Conservation (phyloP, 2,797 vertebrate genomes). For the Clarias fuscus region DNA sequence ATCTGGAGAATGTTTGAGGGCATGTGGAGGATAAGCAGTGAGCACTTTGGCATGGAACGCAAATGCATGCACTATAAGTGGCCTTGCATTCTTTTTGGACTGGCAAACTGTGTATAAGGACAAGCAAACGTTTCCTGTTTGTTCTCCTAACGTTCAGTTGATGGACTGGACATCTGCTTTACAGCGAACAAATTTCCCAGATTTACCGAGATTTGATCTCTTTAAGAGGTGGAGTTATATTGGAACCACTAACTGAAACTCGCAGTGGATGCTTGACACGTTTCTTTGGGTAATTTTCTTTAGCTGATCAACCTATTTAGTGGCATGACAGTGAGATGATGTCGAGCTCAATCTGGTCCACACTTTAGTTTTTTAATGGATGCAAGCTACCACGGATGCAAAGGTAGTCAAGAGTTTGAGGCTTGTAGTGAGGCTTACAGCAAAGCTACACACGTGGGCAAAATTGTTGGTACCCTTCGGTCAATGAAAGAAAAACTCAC, state of each 20-base stretch:
- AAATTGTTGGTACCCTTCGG: too few relatives aligned
- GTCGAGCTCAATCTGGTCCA: slow-evolving; percentile 59
- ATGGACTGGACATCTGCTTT: background rate
- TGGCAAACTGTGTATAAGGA: background rate
- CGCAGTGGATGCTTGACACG: slow-evolving; percentile 36
- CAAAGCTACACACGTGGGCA: too few relatives aligned
- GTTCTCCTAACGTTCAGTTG: background rate
- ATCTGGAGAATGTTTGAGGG: slow-evolving; percentile 78
- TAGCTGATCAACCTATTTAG: background rate
- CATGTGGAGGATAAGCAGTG: slow-evolving; percentile 68
- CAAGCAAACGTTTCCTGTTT: background rate
- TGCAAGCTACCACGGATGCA: slow-evolving; percentile 88
- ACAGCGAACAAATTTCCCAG: slow-evolving; percentile 49
- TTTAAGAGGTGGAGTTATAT: slow-evolving; percentile 1
- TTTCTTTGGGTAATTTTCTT: background rate
- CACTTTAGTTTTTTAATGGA: slow-evolving; percentile 86
- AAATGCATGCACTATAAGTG: background rate
- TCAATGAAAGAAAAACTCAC: too few relatives aligned
- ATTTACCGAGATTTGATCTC: slow-evolving; percentile 69
- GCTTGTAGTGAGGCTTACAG: background rate
- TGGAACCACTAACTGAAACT: slow-evolving; percentile 46
- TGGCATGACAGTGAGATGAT: background rate
- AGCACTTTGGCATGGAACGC: background rate
- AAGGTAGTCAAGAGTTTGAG: slow-evolving; percentile 75
- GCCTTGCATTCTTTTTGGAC: background rate